Base-by-base conservation (phyloP, 2,797 vertebrate genomes). In the Macropodus opercularis region DNA sequence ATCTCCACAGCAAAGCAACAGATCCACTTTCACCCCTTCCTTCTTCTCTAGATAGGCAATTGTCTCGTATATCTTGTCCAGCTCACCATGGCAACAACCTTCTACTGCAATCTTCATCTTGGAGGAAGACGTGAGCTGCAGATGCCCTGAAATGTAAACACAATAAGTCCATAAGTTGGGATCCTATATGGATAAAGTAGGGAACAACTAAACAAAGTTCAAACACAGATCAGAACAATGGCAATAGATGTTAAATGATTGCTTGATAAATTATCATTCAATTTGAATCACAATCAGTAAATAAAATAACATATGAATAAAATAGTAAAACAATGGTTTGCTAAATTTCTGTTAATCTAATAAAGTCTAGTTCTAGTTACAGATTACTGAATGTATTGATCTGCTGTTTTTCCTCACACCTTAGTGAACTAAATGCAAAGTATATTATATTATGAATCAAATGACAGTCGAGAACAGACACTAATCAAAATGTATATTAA, bases 21-120 rank as follows among this genome's bases (percentile, higher is more conserved):
- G 78, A 38, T 99, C 96, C 42, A 94, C 93, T 60, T 92, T 92
- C 3, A 93, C 60, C 5, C 89, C 93, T 60, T 95, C 94, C 40
- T 94, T 95, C 53, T 89, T 90, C 87, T 96, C 94, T 75, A 97
- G 83, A 58, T 93, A 92, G 59, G 84, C 86, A 57, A 98, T 93
- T 0, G 96, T 98, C 89, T 97, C 97, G 7, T 98, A 99, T 80
- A 98, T 94, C 85, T 96, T 97, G 80, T 99, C 97, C 79, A 99
- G 92, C 62, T 96, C 97, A 2, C 97, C 97, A 57, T 98, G 97
- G 85, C 97, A 98, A 77, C 97, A 98, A 6, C 97, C 97, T 8
- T 96, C 95, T 19, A 98, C 95, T 3, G 96, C 97, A 72, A 98
- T 94, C 91, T 96, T 96, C 97, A 99, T 98, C 36, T 42, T 90